A percentile compares a stretch with the other conserved stretches of the same genome.
These are phyloP conservation scores for Vidua chalybeata DNA, from an alignment of 2,113 vertebrate genomes.

Conservation along the genomic window DNA sequence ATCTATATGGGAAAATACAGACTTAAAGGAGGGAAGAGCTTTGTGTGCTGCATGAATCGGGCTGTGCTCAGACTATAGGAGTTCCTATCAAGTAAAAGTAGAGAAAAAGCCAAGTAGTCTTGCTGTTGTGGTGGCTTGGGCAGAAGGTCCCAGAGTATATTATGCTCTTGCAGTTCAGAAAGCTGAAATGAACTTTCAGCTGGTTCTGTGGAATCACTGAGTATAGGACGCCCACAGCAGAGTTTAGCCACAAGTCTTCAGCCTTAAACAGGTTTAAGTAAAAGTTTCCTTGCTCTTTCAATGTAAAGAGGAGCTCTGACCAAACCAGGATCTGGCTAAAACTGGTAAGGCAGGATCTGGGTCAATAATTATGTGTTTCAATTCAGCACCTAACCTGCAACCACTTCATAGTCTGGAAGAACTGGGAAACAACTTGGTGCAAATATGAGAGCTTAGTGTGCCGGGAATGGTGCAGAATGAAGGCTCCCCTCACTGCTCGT, in stretches of 20 bases:
- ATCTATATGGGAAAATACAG: neutral
- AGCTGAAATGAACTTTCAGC: neutral
- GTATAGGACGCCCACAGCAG: neutral
- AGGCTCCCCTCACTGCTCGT: neutral
- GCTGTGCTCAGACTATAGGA: neutral
- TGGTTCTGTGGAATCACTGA: neutral
- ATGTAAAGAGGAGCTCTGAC: neutral
- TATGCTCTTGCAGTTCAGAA: neutral
- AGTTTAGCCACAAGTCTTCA: neutral
- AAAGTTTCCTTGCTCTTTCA: neutral
- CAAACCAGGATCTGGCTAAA: neutral
- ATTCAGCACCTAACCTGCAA: neutral
- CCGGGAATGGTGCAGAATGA: neutral
- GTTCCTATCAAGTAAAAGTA: neutral
- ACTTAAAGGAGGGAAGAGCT: neutral
- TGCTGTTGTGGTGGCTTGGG: neutral
- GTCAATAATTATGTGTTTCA: fast-evolving
- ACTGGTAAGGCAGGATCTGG: neutral
- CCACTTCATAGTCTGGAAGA: neutral
- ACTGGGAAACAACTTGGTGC: neutral
- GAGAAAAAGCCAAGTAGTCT: neutral
- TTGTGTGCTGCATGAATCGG: neutral
- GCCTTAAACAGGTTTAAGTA: neutral
- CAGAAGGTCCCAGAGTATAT: neutral
- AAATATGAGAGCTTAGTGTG: neutral